Percentiles rank a stretch among this genome's conserved stretches.
Conservation (phyloP, 2,888 invertebrate species). For the Drosophila siamana region DNA sequence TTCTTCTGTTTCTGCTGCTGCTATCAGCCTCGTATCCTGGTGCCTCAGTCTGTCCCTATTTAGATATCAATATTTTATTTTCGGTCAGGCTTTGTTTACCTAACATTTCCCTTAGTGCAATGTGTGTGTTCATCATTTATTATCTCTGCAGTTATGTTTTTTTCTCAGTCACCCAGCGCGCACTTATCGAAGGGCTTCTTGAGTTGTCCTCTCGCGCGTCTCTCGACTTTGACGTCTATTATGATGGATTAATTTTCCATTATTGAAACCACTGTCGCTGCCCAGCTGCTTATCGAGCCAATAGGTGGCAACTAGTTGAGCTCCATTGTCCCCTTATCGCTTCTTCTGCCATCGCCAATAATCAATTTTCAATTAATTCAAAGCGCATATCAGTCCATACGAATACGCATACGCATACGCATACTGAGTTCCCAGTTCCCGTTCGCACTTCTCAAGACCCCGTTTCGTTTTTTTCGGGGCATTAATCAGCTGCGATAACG, state of each 20-base stretch:
- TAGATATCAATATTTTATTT: conserved; percentile 58
- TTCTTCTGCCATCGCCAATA: conserved; percentile 66
- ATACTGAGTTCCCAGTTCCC: neutral
- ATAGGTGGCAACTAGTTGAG: conserved; percentile 23
- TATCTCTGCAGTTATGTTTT: conserved; percentile 35
- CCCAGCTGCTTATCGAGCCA: conserved; percentile 40
- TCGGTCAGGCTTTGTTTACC: conserved; percentile 51
- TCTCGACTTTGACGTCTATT: conserved; percentile 82
- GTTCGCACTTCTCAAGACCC: neutral
- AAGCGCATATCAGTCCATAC: conserved; percentile 51
- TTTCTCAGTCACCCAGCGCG: neutral
- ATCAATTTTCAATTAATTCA: conserved; percentile 83
- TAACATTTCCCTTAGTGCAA: conserved; percentile 6
- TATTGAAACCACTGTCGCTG: conserved; percentile 54
- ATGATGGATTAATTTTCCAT: conserved; percentile 85
- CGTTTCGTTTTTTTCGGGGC: conserved; percentile 3
- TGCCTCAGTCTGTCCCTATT: conserved; percentile 16
- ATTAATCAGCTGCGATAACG: conserved; percentile 44
- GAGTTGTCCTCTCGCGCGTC: conserved; percentile 5
- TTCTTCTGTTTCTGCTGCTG: neutral
- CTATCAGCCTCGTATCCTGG: conserved; percentile 20
- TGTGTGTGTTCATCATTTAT: conserved; percentile 37
- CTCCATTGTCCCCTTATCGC: conserved; percentile 47
- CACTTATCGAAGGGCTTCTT: conserved; percentile 39
- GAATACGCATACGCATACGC: too few relatives aligned